Base-by-base conservation (phyloP, 2,113 vertebrate species). In the Sturnira hondurensis region DNA sequence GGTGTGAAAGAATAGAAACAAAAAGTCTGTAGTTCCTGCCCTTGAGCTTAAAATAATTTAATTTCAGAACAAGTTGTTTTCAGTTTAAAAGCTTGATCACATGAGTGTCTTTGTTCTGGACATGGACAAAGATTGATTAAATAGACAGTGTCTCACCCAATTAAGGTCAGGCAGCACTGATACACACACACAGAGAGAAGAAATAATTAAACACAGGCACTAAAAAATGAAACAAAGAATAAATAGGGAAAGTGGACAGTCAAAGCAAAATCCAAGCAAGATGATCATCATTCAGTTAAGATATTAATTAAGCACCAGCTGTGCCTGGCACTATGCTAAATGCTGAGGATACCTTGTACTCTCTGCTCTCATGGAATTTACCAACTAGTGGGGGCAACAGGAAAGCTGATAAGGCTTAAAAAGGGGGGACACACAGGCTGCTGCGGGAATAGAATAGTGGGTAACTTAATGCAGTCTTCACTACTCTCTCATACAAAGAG, bases 31-130 rank as follows among this genome's bases (percentile, higher is more conserved):
- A 14, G 14, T 84, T 86, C 14, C 65, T 96, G 24, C 47, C 80
- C 82, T 89, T 85, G 41, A 89, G 78, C 73, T 86, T 78, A 94
- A 91, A 96, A 96, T 94, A 95, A 96, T 71, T 96, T 94, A 86
- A 93, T 96, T 95, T 77, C 58, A 94, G 63, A 80, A 91, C n/a
- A 82, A 86, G 54, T 96, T 91, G 91, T 90, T 96, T 45, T 82
- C 36, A 71, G 28, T 85, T 76, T 73, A 94, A 91, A 96, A 61
- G 16, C 73, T 85, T 95, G 76, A 56, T 91, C 86, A 94, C 38
- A 88, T 81, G 67, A 88, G 81, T 33, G 73, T 24, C 93, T 94
- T 54, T 77, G 26, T 89, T 96, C 47, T 83, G 61, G 54, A 91
- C 38, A 73, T 58, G 26, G 52, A 24, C 86, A 91, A 94, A 97